A percentile compares a stretch with the other conserved stretches of the same genome.
phyloP scores from a whole-genome alignment of 2,113 vertebrate genomes.

The Megaptera novaeangliae region DNA sequence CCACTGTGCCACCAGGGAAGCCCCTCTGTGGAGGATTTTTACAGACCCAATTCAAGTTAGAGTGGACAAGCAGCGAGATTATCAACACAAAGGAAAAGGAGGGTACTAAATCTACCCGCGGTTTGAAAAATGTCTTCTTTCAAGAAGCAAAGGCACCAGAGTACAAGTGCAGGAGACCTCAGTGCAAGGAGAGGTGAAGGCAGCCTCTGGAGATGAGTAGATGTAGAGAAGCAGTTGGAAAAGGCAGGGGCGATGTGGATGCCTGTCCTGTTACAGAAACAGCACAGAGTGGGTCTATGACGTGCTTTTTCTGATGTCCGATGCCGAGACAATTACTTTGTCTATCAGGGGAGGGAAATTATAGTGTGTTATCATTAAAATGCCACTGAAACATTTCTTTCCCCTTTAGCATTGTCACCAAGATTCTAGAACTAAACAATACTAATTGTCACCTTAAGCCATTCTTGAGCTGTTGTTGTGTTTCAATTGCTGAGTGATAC shows the following conservation, averaged over 20 bases:
- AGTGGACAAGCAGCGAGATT: background rate
- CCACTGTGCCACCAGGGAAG: too few species aligned
- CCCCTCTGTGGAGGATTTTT: background rate
- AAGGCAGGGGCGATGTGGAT: background rate
- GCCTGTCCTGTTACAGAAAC: background rate
- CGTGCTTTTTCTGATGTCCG: background rate
- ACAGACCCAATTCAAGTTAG: background rate
- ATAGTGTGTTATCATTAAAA: background rate
- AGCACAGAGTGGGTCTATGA: background rate
- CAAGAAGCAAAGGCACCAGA: background rate
- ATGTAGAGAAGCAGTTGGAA: background rate
- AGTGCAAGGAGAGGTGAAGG: background rate
- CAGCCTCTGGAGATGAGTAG: background rate
- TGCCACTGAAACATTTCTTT: background rate
- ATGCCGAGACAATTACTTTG: background rate
- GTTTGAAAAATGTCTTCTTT: background rate
- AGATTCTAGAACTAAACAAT: background rate
- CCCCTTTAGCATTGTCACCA: background rate
- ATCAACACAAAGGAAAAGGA: background rate
- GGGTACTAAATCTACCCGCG: background rate
- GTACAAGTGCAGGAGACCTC: rapidly evolving
- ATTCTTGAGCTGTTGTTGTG: background rate
- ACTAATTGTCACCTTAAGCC: background rate
- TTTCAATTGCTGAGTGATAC: background rate
- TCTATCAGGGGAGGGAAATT: background rate